Evolutionary conservation across 2,113 vertebrate genomes (phyloP), one percentile per base, ranked within the genome.

Genomic region (Apistogramma diplotaenia): DNA sequence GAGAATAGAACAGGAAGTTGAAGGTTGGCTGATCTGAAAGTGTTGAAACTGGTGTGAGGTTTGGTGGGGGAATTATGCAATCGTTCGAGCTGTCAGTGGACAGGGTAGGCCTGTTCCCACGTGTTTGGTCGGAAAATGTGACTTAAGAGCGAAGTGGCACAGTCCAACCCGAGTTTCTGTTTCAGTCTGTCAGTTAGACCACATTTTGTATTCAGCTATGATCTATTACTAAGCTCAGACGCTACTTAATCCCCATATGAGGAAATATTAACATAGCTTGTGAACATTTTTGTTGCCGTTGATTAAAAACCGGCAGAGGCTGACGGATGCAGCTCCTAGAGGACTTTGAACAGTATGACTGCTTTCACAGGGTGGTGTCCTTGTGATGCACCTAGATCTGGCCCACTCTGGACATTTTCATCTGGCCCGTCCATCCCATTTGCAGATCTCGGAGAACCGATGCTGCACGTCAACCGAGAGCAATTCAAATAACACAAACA

Each of bases 121-220:
- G 43, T 85, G 84, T 10, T 16, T 8, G 29, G 31, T 81, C 0
- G 82, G 92, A 92, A 91, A 92, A 87, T 84, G 23, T 90, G 87
- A 91, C 58, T 70, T 27, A 58, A 80, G 25, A 51, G 43, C 4
- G 31, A 2, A 76, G 54, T 6, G 5, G 53, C 58, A 56, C 35
- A 0, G 6, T 82, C 55, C 1, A 13, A 81, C 59, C 35, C 19
- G 23, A 6, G 62, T 82, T 85, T 89, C 70, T 82, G 61, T 89
- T 88, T 88, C 54, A 55, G 27, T 15, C 60, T 76, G 62, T 19
- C 8, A 1, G 35, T 33, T 35, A 61, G 21, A 49, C 43, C 1
- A 0, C 65, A n/a, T 29, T 51, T 70, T 51, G 49, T 29, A 70
- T 29, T 19, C 7, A 46, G 23, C 43, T 49, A n/a, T 29, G 0